Base-by-base conservation (phyloP, 2,888 invertebrate species). In the Julus scandinavius region DNA sequence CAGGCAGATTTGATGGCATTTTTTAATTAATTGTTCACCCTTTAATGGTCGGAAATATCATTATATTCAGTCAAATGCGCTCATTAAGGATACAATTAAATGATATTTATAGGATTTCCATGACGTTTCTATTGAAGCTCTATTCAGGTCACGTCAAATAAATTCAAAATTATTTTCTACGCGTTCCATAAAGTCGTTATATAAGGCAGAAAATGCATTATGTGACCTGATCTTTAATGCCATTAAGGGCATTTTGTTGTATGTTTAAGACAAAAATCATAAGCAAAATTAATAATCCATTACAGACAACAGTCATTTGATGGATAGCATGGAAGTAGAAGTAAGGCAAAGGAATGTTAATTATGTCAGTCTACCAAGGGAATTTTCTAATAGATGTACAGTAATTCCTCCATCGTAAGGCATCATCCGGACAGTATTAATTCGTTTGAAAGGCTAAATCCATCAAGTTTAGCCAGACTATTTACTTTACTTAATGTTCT, bases 121-220 rank as follows among this genome's bases (percentile, higher is more conserved):
- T 20, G n/a, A n/a, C 63, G 63, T n/a, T 20, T 20, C n/a, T 63
- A 63, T 63, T 63, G n/a, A n/a, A 63, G 63, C 63, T 20, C 63
- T 63, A n/a, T 63, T n/a, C n/a, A 63, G 63, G 63, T 63, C 63
- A 63, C 63, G 63, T 20, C 20, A 20, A 63, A 63, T 63, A 63
- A 63, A 63, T 63, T n/a, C 7, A 63, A 63, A 20, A 63, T n/a
- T 4, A 20, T 63, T 20, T 63, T n/a, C 63, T 20, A 17, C 4
- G n/a, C n/a, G n/a, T 7, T 63, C 9, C 63, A 63, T 63, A 63
- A 2, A 20, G 17, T 63, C 63, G 2, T 63, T 20, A 2, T n/a
- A 63, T 2, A 20, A 63, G 20, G 63, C 20, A 63, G 63, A 20
- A 63, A 45, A 63, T 63, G 17, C 7, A 63, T 54, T 63, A 20